Evolutionary conservation across 2,797 vertebrate species (phyloP).

Genomic region (Coluber constrictor): DNA sequence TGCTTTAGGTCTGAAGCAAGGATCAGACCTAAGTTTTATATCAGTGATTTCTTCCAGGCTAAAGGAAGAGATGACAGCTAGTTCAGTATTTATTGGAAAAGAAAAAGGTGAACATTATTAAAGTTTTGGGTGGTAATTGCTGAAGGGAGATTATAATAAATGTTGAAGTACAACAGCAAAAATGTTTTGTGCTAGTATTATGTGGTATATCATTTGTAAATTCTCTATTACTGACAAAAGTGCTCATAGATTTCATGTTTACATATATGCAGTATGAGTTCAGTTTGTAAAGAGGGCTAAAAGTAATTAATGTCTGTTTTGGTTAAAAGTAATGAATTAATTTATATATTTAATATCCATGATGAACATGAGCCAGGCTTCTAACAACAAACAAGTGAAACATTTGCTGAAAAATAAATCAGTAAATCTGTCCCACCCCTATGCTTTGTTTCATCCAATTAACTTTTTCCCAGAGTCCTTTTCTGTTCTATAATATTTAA

Average conservation of each 20-base stretch:
- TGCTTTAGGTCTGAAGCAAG: background rate
- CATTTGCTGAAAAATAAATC: background rate
- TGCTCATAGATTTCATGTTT: background rate
- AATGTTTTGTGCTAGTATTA: background rate
- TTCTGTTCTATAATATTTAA: background rate
- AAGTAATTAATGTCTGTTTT: background rate
- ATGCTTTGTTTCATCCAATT: background rate
- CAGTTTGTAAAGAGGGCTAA: background rate
- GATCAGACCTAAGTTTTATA: background rate
- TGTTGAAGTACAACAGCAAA: background rate
- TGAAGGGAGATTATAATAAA: background rate
- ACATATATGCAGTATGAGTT: background rate
- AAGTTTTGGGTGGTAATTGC: background rate
- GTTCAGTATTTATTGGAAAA: background rate
- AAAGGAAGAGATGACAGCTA: background rate
- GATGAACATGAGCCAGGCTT: background rate
- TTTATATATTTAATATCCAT: background rate
- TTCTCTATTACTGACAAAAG: background rate
- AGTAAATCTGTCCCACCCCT: background rate
- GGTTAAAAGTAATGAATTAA: background rate
- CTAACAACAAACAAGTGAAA: background rate
- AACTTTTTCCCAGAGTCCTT: background rate
- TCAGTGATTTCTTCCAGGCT: background rate
- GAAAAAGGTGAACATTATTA: background rate
- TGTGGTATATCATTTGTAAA: background rate